phyloP scores from a whole-genome alignment of 2,113 vertebrate genomes.

The Procavia capensis region DNA sequence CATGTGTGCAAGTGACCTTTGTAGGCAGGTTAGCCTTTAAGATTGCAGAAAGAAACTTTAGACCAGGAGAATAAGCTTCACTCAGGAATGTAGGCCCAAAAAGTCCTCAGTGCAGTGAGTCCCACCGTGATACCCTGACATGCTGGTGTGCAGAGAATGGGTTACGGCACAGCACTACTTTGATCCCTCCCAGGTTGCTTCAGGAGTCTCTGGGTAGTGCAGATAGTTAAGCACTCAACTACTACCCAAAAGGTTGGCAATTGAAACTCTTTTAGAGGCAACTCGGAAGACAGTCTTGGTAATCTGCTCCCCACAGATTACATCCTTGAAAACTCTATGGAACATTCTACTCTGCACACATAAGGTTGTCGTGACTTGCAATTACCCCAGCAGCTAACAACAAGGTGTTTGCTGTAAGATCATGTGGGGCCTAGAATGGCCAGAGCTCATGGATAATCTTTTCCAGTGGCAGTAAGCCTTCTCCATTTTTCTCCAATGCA shows the following conservation, averaged over 20 bases:
- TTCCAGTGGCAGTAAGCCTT: background rate
- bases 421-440: background rate
- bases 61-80: background rate
- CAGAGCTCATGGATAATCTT: background rate
- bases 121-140: background rate
- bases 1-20: background rate
- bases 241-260: background rate
- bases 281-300: background rate
- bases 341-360: background rate
- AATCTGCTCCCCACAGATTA: background rate
- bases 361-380: background rate
- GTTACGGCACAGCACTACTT: background rate
- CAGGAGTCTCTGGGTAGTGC: background rate
- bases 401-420: background rate
- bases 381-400: background rate
- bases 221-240: background rate
- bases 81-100: accelerated
- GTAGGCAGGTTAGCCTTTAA: background rate
- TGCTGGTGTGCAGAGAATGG: background rate
- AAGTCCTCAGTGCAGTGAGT: background rate
- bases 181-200: background rate
- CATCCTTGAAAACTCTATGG: background rate
- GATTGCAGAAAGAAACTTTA: background rate
- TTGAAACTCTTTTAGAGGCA: background rate
- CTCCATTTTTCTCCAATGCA: background rate